Conservation (phyloP, 2,113 vertebrate species). For the Zosterops borbonicus region DNA sequence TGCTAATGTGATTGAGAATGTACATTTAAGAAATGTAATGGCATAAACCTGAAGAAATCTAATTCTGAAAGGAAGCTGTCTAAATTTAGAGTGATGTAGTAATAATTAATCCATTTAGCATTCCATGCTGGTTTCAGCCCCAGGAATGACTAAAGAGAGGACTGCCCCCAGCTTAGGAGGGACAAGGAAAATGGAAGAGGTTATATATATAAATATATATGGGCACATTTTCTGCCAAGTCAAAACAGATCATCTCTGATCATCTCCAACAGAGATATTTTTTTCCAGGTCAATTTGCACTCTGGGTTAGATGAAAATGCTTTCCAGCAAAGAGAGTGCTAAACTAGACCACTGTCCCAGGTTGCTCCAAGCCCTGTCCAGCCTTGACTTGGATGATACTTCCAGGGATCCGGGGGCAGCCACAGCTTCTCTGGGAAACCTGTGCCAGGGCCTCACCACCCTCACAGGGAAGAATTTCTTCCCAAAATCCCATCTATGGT, state of each 20-base stretch:
- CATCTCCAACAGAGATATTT: not conserved
- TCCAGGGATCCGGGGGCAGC: not conserved
- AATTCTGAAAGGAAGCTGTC: constrained; percentile 71
- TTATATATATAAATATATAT: not conserved
- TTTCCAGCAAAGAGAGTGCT: not conserved
- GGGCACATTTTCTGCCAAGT: not conserved
- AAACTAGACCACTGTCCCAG: not conserved
- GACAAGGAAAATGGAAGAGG: not conserved
- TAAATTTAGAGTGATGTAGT: constrained; percentile 69
- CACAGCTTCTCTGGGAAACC: not conserved
- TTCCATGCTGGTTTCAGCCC: constrained; percentile 53
- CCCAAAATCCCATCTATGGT: not conserved
- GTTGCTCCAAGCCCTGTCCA: not conserved
- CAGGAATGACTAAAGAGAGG: constrained; percentile 49
- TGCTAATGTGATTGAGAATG: constrained; percentile 68
- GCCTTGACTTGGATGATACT: rapidly evolving
- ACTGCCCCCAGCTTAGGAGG: not conserved
- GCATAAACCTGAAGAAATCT: constrained; percentile 67
- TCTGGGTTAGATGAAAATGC: not conserved
- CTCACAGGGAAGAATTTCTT: not conserved
- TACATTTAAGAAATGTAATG: constrained; percentile 68
- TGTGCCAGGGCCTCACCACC: not conserved
- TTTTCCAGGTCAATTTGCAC: not conserved
- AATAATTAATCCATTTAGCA: constrained; percentile 70
- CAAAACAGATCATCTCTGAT: not conserved